These are phyloP conservation scores for Scyliorhinus canicula DNA, from an alignment of 2,797 vertebrate species.

Conservation along the genomic window DNA sequence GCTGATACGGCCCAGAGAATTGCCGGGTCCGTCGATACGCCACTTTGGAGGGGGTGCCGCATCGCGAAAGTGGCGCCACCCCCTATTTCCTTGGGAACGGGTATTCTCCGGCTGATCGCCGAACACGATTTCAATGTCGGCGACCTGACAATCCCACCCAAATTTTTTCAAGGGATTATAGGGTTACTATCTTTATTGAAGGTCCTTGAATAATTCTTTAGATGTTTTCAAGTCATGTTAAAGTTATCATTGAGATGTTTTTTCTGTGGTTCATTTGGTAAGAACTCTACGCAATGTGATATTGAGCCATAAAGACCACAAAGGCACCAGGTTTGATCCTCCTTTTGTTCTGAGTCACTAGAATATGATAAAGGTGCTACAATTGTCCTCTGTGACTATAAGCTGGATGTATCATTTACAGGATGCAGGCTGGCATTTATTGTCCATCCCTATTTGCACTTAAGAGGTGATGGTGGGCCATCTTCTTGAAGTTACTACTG, in stretches of 20 bases:
- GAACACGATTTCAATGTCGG: no score
- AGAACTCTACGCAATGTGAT: neutral
- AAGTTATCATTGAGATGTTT: neutral
- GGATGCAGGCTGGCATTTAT: neutral
- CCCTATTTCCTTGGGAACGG: no score
- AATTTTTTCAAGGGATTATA: neutral
- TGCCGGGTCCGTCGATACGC: no score
- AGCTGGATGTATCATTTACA: neutral
- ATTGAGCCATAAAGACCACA: neutral
- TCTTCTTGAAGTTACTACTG: neutral
- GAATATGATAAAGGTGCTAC: neutral
- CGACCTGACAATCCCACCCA: no score
- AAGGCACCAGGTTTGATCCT: neutral
- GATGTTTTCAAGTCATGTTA: neutral
- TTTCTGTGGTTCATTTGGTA: neutral
- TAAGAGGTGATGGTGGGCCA: neutral
- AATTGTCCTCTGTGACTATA: neutral
- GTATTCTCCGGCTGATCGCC: no score
- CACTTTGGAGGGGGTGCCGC: no score
- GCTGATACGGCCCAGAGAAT: no score
- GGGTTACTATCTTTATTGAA: neutral
- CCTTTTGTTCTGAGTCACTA: neutral
- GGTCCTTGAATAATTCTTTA: neutral
- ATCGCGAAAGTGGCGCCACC: no score
- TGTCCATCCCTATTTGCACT: neutral